phyloP scores from a whole-genome alignment of 2,888 invertebrate species.

The Scaptodrosophila latifasciaeformis region DNA sequence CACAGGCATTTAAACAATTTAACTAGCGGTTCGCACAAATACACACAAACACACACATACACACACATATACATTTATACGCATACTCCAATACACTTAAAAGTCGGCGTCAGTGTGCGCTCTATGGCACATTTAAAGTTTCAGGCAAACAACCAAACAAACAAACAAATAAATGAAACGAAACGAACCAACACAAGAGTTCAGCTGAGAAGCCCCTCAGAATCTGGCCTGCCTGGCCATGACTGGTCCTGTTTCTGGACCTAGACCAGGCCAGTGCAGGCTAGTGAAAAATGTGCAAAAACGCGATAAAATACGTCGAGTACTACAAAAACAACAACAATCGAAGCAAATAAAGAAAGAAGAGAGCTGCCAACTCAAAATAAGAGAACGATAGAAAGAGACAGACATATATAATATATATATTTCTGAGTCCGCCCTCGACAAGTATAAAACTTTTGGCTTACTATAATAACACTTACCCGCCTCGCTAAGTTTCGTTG shows the following conservation, averaged over 20 bases:
- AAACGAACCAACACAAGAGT: no score
- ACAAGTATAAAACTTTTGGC: slow-evolving; percentile 27
- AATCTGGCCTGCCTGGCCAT: no score
- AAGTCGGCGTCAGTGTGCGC: slow-evolving; percentile 20
- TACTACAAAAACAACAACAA: slow-evolving; percentile 20
- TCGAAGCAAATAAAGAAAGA: slow-evolving; percentile 13
- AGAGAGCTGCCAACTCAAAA: no score
- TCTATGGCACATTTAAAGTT: slow-evolving; percentile 47
- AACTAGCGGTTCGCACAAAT: slow-evolving; percentile 20
- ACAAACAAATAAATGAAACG: no score
- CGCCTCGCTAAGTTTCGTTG: slow-evolving; percentile 72
- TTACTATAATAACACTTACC: slow-evolving; percentile 66
- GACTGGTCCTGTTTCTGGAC: no score
- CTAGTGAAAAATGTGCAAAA: slow-evolving; percentile 43
- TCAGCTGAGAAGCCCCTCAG: no score
- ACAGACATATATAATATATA: no score
- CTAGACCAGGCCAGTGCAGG: not conserved
- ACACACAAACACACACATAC: slow-evolving; percentile 3
- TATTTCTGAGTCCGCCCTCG: no score
- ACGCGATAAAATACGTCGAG: slow-evolving; percentile 48
- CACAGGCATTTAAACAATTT: slow-evolving; percentile 31
- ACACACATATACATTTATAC: no score
- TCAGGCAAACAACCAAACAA: slow-evolving; percentile 36
- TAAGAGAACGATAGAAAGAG: no score
- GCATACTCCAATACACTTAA: no score